These are phyloP conservation scores for Chaetodon trifascialis DNA, from an alignment of 2,113 vertebrate species.

Conservation along the genomic window DNA sequence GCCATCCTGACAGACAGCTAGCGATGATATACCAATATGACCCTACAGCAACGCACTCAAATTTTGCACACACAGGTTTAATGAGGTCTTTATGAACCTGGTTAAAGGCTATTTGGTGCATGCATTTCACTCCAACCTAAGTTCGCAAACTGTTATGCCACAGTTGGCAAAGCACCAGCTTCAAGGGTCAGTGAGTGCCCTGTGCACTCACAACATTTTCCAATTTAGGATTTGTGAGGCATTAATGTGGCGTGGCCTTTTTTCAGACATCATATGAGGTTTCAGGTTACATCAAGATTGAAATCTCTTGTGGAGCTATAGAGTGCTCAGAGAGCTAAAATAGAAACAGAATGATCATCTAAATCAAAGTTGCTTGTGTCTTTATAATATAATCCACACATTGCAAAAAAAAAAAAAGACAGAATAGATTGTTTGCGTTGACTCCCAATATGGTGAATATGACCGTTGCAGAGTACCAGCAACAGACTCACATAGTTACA, in stretches of 20 bases:
- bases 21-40: conserved; percentile 24
- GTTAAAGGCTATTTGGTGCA: conserved; percentile 48
- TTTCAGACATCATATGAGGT: conserved; percentile 58
- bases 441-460: no score
- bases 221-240: conserved; percentile 74
- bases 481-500: no score
- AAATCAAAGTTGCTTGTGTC: conserved; percentile 60
- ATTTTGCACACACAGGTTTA: conserved; percentile 24
- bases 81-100: conserved; percentile 59
- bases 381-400: conserved; percentile 66
- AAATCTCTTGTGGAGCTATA: conserved; percentile 49
- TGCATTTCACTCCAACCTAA: conserved; percentile 44
- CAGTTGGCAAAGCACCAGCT: conserved; percentile 62
- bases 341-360: conserved; percentile 49
- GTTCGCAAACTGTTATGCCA: conserved; percentile 54
- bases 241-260: conserved; percentile 64
- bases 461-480: no score
- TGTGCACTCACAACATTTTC: conserved; percentile 60
- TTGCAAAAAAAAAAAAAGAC: neutral
- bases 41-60: conserved; percentile 1
- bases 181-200: conserved; percentile 38
- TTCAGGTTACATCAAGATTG: conserved; percentile 71
- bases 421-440: no score
- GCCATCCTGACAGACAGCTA: conserved; percentile 40
- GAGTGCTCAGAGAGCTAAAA: conserved; percentile 39